Evolutionary conservation across 1,140 invertebrate genomes (phyloP).

Genomic region (Sycophaga agraensis): DNA sequence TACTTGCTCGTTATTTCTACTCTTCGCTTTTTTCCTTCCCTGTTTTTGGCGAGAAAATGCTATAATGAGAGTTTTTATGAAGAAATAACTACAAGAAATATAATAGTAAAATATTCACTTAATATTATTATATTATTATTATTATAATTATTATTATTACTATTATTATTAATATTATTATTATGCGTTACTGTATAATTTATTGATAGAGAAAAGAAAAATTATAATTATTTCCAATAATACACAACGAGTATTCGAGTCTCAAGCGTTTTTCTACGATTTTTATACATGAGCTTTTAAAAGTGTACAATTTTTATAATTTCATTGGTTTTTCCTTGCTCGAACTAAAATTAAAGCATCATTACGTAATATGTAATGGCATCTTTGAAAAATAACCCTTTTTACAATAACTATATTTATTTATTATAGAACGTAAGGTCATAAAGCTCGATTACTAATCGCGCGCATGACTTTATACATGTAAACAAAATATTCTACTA

Average conservation of each 20-base stretch:
- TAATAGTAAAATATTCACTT: conserved; percentile 9
- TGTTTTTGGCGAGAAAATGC: too few relatives aligned
- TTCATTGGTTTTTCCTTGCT: not conserved
- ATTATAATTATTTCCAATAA: conserved; percentile 10
- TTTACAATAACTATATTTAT: conserved; percentile 35
- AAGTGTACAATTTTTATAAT: not conserved
- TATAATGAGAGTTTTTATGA: not conserved
- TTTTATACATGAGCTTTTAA: conserved; percentile 7
- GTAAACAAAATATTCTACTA: conserved; percentile 42
- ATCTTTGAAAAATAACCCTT: not conserved
- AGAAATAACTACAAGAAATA: not conserved
- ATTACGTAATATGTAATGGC: not conserved
- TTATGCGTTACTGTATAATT: conserved; percentile 14
- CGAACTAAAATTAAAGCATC: not conserved
- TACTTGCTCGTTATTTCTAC: too few relatives aligned
- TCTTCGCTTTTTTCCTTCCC: too few relatives aligned
- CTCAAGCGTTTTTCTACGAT: conserved; percentile 11
- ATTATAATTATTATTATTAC: not conserved
- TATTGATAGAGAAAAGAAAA: conserved; percentile 14
- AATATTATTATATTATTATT: conserved; percentile 3
- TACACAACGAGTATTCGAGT: conserved; percentile 10
- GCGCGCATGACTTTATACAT: conserved; percentile 14
- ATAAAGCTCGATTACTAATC: not conserved
- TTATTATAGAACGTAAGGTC: conserved; percentile 29
- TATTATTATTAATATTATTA: conserved; percentile 4